Conservation (phyloP, 1,140 invertebrate species). For the Drosophila pectinifera region DNA sequence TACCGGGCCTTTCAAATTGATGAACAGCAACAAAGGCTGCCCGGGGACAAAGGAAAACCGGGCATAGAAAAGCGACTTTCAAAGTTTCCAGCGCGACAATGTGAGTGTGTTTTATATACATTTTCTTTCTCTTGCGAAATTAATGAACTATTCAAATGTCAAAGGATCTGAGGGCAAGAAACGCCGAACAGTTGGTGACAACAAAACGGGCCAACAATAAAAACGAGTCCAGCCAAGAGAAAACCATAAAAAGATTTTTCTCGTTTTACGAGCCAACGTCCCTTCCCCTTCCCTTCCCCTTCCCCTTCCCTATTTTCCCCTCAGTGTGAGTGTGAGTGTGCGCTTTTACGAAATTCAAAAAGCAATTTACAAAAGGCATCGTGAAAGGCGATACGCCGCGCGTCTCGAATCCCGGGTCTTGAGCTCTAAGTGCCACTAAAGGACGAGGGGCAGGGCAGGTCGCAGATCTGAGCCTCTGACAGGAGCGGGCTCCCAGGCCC, state of each 20-base stretch:
- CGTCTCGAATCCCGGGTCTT: slow-evolving; percentile 14
- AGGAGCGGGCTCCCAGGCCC: slow-evolving; percentile 28
- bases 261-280: slow-evolving; percentile 68
- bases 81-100: slow-evolving; percentile 67
- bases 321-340: slow-evolving; percentile 47
- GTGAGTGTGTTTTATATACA: slow-evolving; percentile 64
- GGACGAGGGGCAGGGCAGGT: slow-evolving; percentile 43
- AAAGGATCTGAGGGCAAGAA: slow-evolving; percentile 77
- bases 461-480: slow-evolving; percentile 19
- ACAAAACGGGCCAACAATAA: slow-evolving; percentile 68
- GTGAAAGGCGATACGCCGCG: slow-evolving; percentile 76
- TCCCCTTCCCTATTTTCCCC: neutral
- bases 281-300: neutral
- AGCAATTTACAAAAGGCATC: slow-evolving; percentile 82
- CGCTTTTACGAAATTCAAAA: slow-evolving; percentile 82
- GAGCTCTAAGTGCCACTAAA: slow-evolving; percentile 74
- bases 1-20: slow-evolving; percentile 82
- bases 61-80: slow-evolving; percentile 77
- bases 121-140: slow-evolving; percentile 72
- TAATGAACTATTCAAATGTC: slow-evolving; percentile 83
- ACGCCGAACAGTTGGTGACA: slow-evolving; percentile 72
- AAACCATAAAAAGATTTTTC: slow-evolving; percentile 80
- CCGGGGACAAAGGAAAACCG: slow-evolving; percentile 71
- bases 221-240: slow-evolving; percentile 76
- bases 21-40: slow-evolving; percentile 79